phyloP scores from a whole-genome alignment of 2,113 vertebrate species.

The Puffinus mauretanicus region DNA sequence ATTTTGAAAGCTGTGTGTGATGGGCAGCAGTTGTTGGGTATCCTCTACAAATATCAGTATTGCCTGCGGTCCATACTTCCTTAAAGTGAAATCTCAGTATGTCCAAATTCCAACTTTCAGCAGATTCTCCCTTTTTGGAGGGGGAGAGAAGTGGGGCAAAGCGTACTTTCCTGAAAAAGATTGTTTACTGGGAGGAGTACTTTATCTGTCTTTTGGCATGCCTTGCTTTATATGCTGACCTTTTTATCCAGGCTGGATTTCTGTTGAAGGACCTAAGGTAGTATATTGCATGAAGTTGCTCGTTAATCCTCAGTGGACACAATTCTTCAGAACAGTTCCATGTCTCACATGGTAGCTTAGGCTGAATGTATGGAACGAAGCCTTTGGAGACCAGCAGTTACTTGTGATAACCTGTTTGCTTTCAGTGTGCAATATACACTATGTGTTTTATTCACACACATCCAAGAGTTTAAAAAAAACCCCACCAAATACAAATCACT shows the following conservation, averaged over 20 bases:
- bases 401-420: neutral
- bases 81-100: neutral
- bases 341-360: neutral
- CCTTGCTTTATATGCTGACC: neutral
- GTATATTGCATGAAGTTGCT: neutral
- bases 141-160: neutral
- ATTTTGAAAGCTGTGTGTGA: neutral
- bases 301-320: neutral
- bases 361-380: neutral
- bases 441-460: neutral
- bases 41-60: neutral
- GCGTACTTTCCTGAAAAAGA: neutral
- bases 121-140: neutral
- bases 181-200: neutral
- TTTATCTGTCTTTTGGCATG: neutral
- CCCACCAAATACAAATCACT: neutral
- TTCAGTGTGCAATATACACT: neutral
- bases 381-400: neutral
- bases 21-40: neutral
- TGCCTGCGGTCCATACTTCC: neutral
- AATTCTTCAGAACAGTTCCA: neutral
- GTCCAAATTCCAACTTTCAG: neutral
- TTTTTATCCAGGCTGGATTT: neutral
- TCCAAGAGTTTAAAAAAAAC: neutral
- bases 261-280: neutral